These are phyloP conservation scores for Trichosurus vulpecula DNA, from an alignment of 2,797 vertebrate genomes.

Conservation along the genomic window DNA sequence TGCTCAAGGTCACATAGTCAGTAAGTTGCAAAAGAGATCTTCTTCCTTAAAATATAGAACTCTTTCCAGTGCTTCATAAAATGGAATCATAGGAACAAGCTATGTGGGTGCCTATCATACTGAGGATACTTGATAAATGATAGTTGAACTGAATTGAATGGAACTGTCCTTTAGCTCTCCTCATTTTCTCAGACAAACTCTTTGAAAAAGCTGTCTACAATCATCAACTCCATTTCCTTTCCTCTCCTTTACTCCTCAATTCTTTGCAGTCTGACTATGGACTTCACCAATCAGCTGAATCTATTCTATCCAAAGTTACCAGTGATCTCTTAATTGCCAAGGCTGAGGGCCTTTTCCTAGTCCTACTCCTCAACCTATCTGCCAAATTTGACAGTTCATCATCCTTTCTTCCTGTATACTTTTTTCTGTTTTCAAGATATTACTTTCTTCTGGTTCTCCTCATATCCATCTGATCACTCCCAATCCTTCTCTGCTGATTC, in stretches of 20 bases:
- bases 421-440: background rate
- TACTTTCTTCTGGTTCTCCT: background rate
- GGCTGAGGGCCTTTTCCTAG: background rate
- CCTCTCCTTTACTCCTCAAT: background rate
- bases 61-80: background rate
- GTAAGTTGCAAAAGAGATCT: background rate
- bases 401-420: background rate
- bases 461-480: background rate
- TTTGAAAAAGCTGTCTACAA: background rate
- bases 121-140: background rate
- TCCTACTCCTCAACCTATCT: background rate
- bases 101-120: background rate
- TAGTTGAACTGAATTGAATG: background rate
- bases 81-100: background rate
- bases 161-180: background rate
- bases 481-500: background rate
- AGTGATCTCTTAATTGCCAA: background rate
- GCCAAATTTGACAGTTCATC: background rate
- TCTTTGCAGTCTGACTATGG: background rate
- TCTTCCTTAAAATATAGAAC: no score
- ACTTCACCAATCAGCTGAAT: background rate
- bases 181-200: background rate
- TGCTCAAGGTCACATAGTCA: background rate
- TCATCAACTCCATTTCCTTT: background rate
- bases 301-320: background rate